Conservation (phyloP, 1,140 invertebrate genomes). For the Drosophila mauritiana region DNA sequence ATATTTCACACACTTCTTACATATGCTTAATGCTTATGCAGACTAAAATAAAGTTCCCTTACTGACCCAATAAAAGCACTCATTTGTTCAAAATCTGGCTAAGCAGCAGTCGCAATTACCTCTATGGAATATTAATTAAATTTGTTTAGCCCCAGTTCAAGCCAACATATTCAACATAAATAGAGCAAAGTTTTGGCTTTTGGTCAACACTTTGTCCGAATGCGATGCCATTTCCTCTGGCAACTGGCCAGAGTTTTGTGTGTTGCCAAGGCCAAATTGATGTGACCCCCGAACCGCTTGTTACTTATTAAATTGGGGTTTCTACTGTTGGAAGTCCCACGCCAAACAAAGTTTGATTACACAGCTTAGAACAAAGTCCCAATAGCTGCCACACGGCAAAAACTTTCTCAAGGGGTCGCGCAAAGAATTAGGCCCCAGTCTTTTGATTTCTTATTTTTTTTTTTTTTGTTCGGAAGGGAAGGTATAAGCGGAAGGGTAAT, state of each 20-base stretch:
- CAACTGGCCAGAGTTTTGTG: neutral
- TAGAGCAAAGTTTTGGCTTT: slow-evolving; percentile 3
- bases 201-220: neutral
- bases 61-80: neutral
- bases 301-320: slow-evolving; percentile 9
- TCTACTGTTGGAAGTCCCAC: neutral
- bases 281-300: slow-evolving; percentile 3
- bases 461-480: neutral
- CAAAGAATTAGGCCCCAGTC: slow-evolving; percentile 8
- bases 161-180: neutral
- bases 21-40: neutral
- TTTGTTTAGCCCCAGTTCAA: neutral
- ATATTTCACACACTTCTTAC: neutral
- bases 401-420: slow-evolving; percentile 15
- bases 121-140: slow-evolving; percentile 32
- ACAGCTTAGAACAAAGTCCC: slow-evolving; percentile 40
- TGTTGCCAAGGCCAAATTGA: neutral
- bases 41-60: neutral
- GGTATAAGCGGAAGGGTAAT: slow-evolving; percentile 2
- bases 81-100: neutral
- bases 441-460: neutral
- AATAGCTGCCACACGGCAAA: slow-evolving; percentile 31
- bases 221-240: slow-evolving; percentile 5
- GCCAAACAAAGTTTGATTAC: slow-evolving; percentile 31
- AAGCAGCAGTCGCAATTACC: slow-evolving; percentile 10